Percentiles rank a stretch among this genome's conserved stretches.
phyloP scores from a whole-genome alignment of 2,797 vertebrate species.

The Masticophis lateralis region DNA sequence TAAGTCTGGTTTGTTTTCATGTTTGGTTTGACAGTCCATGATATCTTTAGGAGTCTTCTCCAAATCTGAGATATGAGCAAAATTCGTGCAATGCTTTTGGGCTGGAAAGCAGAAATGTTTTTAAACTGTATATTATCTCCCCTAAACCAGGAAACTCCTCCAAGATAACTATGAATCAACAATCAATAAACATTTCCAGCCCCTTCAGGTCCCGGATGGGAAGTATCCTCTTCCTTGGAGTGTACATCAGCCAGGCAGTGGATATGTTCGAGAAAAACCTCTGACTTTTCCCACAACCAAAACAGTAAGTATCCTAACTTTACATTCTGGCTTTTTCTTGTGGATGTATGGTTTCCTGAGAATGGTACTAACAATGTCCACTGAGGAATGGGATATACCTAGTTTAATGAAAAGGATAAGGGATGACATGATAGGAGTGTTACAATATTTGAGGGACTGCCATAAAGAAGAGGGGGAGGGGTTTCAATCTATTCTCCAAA shows the following conservation, averaged over 20 bases:
- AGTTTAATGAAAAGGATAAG: not conserved
- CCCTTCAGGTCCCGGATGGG: slow-evolving; percentile 42
- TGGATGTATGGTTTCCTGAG: not conserved
- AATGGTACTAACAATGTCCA: not conserved
- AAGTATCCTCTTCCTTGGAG: slow-evolving; percentile 42
- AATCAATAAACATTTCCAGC: slow-evolving; percentile 55
- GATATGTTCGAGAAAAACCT: slow-evolving; percentile 27
- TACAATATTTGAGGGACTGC: not conserved
- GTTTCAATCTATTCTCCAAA: not conserved
- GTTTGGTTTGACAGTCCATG: not conserved
- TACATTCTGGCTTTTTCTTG: not conserved
- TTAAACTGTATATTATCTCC: not conserved
- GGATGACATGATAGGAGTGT: not conserved
- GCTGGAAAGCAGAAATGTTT: not conserved
- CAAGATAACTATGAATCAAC: slow-evolving; percentile 39
- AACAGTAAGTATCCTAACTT: slow-evolving; percentile 45
- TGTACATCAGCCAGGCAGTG: slow-evolving; percentile 30
- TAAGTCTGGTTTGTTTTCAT: not conserved
- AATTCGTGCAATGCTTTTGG: not conserved
- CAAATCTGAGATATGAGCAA: not conserved
- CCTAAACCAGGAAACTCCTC: not conserved
- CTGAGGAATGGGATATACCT: not conserved
- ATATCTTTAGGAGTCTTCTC: not conserved
- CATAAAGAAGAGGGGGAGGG: not conserved
- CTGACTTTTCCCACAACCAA: not conserved